Evolutionary conservation across 1,140 invertebrate species (phyloP), one percentile per base, ranked within the genome.

Genomic region (Scaptomyza hsui): DNA sequence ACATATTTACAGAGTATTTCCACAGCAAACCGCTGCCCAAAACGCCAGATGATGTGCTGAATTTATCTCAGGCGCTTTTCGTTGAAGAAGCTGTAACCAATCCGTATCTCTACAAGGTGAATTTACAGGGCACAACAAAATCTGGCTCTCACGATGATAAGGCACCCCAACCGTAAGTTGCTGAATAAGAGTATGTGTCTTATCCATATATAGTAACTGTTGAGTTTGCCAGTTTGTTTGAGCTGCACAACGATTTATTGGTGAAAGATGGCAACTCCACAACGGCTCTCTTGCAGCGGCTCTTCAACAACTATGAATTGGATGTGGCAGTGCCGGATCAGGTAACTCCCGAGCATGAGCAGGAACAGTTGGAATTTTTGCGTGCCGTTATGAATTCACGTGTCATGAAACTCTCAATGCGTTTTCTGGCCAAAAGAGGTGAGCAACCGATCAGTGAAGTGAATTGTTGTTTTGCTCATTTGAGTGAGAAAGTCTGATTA

Each of bases 281-380:
- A 4, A 93, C 96, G 37, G 91, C 94, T 62, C 94, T 94, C 59
- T 92, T 96, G 42, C 78, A 94, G 41, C 92, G 93, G 0, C 92
- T 97, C 39, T 94, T 95, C 73, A 94, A 97, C 75, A 97, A 97
- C 82, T 97, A 97, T 78, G 94, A 96, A 74, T 90, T 95, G 65
- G 94, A 96, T 78, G 94, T 94, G 1, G 93, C 93, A 13, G 93
- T 94, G 5, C 93, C 94, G 65, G 97, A 98, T 91, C 91, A 95
- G 39, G 94, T 96, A 0, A 97, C 95, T 5, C 89, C 94, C n/a
- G 93, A 94, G 90, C 96, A 97, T 88, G 92, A 92, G 62, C 92
- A 92, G 48, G 96, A 97, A 92, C 95, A 96, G 89, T 93, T 94
- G 62, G 93, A 93, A n/a, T 95, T 97, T 70, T 92, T 97, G 47